phyloP scores from a whole-genome alignment of 1,140 invertebrate species.

The Drosophila subpulchrella region DNA sequence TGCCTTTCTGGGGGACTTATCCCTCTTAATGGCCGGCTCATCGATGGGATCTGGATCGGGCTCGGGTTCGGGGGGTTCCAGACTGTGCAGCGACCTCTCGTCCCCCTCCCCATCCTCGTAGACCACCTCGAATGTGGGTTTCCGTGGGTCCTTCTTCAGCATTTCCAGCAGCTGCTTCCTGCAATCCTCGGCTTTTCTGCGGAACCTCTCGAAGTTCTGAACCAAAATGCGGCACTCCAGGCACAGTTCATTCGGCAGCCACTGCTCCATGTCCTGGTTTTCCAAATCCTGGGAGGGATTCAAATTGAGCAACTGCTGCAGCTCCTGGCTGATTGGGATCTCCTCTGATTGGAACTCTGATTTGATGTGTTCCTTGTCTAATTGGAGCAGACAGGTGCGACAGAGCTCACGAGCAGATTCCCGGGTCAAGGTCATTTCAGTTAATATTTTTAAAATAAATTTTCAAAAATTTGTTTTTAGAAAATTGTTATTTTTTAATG shows the following conservation, averaged over 20 bases:
- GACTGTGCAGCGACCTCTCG: constrained; percentile 10
- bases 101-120: constrained; percentile 29
- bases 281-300: constrained; percentile 12
- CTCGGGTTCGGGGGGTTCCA: constrained; percentile 14
- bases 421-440: constrained; percentile 4
- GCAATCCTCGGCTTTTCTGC: constrained; percentile 32
- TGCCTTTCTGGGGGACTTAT: background rate
- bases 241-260: constrained; percentile 48
- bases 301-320: constrained; percentile 28
- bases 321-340: constrained; percentile 16
- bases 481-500: background rate
- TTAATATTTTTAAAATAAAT: no score
- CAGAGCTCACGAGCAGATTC: constrained; percentile 42
- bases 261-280: background rate
- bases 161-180: constrained; percentile 34
- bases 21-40: background rate
- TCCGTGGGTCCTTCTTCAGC: constrained; percentile 4
- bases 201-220: constrained; percentile 40
- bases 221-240: constrained; percentile 29
- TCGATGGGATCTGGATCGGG: constrained; percentile 59
- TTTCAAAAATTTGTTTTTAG: background rate
- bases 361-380: constrained; percentile 21
- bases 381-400: constrained; percentile 54
- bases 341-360: background rate
- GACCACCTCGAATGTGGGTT: constrained; percentile 57